These are phyloP conservation scores for Epizoanthus fatuus DNA, from an alignment of 92 coral and sea anemone genomes.

Conservation along the genomic window DNA sequence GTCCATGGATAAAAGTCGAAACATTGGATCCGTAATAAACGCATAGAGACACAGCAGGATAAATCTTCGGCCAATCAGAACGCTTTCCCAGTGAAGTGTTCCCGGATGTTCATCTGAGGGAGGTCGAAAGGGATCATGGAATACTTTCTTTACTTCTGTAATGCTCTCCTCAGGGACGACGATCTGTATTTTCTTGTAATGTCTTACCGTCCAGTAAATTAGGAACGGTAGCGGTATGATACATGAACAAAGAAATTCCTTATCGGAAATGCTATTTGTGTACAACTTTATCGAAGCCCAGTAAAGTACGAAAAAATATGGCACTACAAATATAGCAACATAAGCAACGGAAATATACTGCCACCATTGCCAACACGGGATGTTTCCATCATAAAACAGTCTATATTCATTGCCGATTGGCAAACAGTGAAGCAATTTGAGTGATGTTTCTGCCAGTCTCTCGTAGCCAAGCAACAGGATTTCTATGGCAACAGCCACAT, in stretches of 20 bases:
- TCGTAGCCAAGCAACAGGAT: too few species aligned
- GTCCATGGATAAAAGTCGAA: constrained; percentile 5
- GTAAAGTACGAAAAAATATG: constrained; percentile 50
- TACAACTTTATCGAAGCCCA: constrained; percentile 34
- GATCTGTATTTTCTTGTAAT: constrained; percentile 1
- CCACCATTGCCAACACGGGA: constrained; percentile 61
- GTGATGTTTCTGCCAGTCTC: too few species aligned
- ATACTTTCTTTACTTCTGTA: constrained; percentile 15
- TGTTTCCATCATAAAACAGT: too few species aligned
- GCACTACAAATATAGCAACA: constrained; percentile 33
- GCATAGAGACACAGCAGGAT: constrained; percentile 15
- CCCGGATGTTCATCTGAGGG: constrained; percentile 15
- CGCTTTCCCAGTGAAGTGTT: constrained; percentile 56
- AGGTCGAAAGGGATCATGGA: constrained; percentile 42
- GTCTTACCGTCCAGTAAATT: constrained; percentile 11
- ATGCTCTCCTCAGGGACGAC: not conserved
- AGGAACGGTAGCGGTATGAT: constrained; percentile 40
- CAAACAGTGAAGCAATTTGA: too few species aligned
- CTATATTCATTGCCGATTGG: too few species aligned
- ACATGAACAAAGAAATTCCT: constrained; percentile 35
- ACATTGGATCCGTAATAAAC: constrained; percentile 21
- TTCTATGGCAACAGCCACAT: too few species aligned
- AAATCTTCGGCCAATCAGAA: constrained; percentile 43
- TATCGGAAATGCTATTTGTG: constrained; percentile 32
- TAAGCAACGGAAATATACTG: constrained; percentile 31